Conservation (phyloP, 2,797 vertebrate species). For the Petrocephalus schoutedeni region DNA sequence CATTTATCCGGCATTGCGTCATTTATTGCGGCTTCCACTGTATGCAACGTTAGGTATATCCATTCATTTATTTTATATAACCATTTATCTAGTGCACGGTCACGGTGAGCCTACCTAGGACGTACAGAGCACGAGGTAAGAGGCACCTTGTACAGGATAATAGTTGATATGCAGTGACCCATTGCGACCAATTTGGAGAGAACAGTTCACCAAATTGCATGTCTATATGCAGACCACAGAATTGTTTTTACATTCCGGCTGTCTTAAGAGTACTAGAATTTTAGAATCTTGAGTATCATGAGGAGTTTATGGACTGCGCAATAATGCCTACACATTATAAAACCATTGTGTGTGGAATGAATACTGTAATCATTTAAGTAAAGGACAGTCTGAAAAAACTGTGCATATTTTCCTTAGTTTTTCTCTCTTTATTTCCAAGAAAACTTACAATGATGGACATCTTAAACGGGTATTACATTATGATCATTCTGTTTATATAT, state of each 20-base stretch:
- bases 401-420: constrained; percentile 44
- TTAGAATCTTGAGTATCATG: background rate
- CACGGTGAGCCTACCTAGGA: background rate
- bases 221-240: background rate
- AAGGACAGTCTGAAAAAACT: background rate
- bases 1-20: background rate
- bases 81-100: background rate
- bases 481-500: constrained; percentile 62
- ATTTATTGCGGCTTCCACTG: background rate
- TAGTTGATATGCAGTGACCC: background rate
- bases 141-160: background rate
- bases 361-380: background rate
- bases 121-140: background rate
- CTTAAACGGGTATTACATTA: constrained; percentile 66
- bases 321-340: background rate
- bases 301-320: background rate
- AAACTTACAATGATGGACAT: constrained; percentile 58
- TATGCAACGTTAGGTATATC: background rate
- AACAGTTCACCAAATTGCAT: background rate
- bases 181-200: background rate
- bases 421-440: constrained; percentile 78
- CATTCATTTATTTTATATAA: background rate
- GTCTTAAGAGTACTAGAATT: background rate
- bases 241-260: background rate
- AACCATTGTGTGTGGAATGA: background rate